Evolutionary conservation across 92 coral and sea anemone genomes (phyloP), one percentile per base, ranked within the genome.

Genomic region (Phymanthus crucifer): DNA sequence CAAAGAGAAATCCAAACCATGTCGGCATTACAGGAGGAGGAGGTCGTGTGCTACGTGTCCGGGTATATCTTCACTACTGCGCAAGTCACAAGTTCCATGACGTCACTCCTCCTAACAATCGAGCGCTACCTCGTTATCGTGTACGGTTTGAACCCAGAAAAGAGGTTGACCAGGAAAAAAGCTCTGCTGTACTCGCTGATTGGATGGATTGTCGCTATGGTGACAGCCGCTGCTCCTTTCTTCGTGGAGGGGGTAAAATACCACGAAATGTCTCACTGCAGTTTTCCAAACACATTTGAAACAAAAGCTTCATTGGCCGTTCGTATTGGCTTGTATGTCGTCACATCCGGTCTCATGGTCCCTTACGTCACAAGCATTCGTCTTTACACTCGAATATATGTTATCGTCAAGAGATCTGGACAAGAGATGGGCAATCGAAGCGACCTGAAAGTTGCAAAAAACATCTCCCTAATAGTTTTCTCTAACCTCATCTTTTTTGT

Each of bases 121-220:
- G 88, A 84, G 32, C 72, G 88, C 29, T 78, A 84, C 32, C 58
- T 84, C 3, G 88, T 52, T 14, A 84, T 84, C 33, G 83, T 84
- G 3, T 34, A 84, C 78, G 78, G 77, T 32, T 52, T 78, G 64
- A 32, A 74, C 27, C 88, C 88, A 24, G 54, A 70, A 31, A n/a
- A 50, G 21, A 79, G 83, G 23, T 27, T 84, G 21, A 78, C 37
- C 45, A 73, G 52, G 1, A 84, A 66, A 64, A 13, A 11, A 1
- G 78, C 83, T 32, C 19, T 73, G 12, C 27, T 40, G 10, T 27
- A 37, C 11, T 68, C 77, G 56, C 31, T 66, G 0, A 19, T 78
- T 1, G 40, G 54, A 3, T 66, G 35, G 37, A 68, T 36, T 2
- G 46, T 61, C 61, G 45, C 40, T 34, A 40, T 54, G 21, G 31